Base-by-base conservation (phyloP, 2,113 vertebrate species). In the Phalacrocorax pelagicus region DNA sequence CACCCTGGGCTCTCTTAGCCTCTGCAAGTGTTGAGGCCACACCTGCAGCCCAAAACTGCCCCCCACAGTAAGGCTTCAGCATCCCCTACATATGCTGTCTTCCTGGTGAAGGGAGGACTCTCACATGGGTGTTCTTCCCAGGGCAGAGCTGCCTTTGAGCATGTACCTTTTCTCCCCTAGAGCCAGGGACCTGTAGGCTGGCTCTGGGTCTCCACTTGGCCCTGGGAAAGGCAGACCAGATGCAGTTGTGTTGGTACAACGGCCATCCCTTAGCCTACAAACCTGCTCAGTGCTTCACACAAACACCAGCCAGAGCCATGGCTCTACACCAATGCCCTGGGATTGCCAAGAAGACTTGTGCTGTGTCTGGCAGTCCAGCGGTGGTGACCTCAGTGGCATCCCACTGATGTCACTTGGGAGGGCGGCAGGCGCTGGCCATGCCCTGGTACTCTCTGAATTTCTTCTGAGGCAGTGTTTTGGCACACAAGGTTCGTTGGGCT, bases 401-500 rank as follows among this genome's bases (percentile, higher is more conserved):
- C 29, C 22, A 5, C 36, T 27, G 74, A 36, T 18, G 30, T 70
- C 38, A 22, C 54, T 24, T 62, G 62, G 47, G 29, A 79, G 40
- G 22, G 11, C 26, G 46, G 8, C 30, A 52, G n/a, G 27, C 38
- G 62, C 11, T 0, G 8, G 15, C 74, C 15, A 2, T 63, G 44
- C 9, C 32, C 30, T 55, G 29, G 9, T 59, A 29, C 47, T 72
- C 52, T 55, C n/a, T 1, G 2, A 12, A 23, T 58, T 40, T 62
- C 66, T 70, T 34, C 59, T 63, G 38, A 21, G 73, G n/a, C 16
- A 22, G 32, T 65, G 49, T 62, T 83, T 67, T 82, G 81, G 27
- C n/a, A 26, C 22, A 40, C 0, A 1, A 61, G 16, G 42, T 20
- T 36, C 14, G 10, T 58, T 2, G 5, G 47, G 4, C 40, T 95